A percentile compares a stretch with the other conserved stretches of the same genome.
phyloP scores from a whole-genome alignment of 2,797 vertebrate species.

The Diplodus sargus region DNA sequence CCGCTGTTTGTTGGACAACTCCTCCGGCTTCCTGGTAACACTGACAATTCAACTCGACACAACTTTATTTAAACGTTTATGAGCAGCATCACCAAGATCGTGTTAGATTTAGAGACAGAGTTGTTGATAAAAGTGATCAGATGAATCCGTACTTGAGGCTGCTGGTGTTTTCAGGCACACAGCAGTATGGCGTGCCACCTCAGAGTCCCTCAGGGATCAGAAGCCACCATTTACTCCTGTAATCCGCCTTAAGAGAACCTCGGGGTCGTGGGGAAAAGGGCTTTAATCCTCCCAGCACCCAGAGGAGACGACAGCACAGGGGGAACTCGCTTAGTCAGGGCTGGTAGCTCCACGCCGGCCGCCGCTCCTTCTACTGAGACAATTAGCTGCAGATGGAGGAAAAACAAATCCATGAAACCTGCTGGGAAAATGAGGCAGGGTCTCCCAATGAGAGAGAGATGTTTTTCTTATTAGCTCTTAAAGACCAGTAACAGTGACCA shows the following conservation, averaged over 20 bases:
- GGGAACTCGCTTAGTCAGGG: slow-evolving; percentile 60
- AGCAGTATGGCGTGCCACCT: slow-evolving; percentile 67
- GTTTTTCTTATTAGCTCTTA: too few relatives aligned
- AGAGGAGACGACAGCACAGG: slow-evolving; percentile 30
- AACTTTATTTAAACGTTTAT: background rate
- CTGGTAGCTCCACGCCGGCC: slow-evolving; percentile 19
- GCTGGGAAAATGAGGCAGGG: slow-evolving; percentile 15
- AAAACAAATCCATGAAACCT: slow-evolving; percentile 9
- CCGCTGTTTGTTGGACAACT: slow-evolving; percentile 89
- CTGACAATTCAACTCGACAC: background rate
- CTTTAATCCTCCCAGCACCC: slow-evolving; percentile 64
- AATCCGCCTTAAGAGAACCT: slow-evolving; percentile 79
- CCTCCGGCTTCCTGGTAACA: slow-evolving; percentile 88
- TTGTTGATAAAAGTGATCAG: background rate
- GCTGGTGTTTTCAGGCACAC: slow-evolving; percentile 8
- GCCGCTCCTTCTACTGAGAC: slow-evolving; percentile 20
- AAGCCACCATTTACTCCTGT: slow-evolving; percentile 68
- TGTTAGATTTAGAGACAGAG: background rate
- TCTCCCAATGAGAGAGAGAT: background rate
- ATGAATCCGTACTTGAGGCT: accelerated
- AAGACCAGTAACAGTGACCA: too few relatives aligned
- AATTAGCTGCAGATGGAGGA: slow-evolving; percentile 30
- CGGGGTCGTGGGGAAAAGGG: slow-evolving; percentile 75
- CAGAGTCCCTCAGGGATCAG: slow-evolving; percentile 64
- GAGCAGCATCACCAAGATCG: too few relatives aligned